These are phyloP conservation scores for Pristionchus fissidentatus DNA, from an alignment of 2,888 invertebrate species.

Conservation along the genomic window DNA sequence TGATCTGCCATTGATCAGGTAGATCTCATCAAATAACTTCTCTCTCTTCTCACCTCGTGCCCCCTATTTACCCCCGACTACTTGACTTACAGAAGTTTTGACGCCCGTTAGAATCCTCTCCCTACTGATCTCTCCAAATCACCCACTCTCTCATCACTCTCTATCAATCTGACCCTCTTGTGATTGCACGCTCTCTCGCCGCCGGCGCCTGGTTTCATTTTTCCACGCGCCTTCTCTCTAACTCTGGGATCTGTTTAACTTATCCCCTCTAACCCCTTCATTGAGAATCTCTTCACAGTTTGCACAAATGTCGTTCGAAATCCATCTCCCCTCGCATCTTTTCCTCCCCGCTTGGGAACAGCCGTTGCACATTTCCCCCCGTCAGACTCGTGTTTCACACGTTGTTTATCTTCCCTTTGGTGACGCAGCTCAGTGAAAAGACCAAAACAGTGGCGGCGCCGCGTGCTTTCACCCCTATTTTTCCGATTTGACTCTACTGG, in stretches of 20 bases:
- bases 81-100: conserved; percentile 32
- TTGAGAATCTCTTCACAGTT: background rate
- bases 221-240: conserved; percentile 22
- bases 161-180: background rate
- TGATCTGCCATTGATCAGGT: background rate
- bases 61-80: conserved; percentile 8
- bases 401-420: background rate
- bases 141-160: background rate
- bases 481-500: too few relatives aligned
- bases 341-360: background rate
- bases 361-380: background rate
- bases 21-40: conserved; percentile 33
- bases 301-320: conserved; percentile 15
- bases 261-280: conserved; percentile 14
- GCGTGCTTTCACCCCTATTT: too few relatives aligned
- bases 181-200: background rate
- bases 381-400: background rate
- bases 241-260: conserved; percentile 42
- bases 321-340: background rate
- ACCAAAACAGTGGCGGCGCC: too few relatives aligned
- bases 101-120: background rate
- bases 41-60: conserved; percentile 5
- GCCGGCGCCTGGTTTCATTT: conserved; percentile 6
- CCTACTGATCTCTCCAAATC: background rate
- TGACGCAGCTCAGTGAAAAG: background rate